Percentiles rank a stretch among this genome's conserved stretches.
Conservation (phyloP, 2,888 invertebrate genomes). For the Synergus japonicus region DNA sequence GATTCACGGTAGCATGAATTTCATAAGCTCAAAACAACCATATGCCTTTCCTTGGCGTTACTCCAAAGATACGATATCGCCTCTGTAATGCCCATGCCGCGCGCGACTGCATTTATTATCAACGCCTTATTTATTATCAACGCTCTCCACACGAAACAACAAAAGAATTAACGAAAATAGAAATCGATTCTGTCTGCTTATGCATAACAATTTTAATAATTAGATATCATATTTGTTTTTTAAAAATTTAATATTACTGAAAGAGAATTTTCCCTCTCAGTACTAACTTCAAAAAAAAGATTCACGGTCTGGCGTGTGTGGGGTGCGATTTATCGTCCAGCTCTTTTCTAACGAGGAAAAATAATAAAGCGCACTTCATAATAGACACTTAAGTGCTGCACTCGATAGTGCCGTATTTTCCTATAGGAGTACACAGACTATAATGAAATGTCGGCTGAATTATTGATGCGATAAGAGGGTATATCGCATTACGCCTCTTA, state of each 20-base stretch:
- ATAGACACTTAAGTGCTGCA: constrained; percentile 11
- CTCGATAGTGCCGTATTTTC: constrained; percentile 1
- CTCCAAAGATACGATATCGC: constrained; percentile 28
- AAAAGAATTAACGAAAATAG: neutral
- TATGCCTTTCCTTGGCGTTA: constrained; percentile 9
- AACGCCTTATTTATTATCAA: neutral
- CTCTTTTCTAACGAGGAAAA: constrained; percentile 6
- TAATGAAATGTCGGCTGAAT: constrained; percentile 25
- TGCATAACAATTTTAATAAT: neutral
- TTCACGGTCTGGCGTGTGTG: neutral
- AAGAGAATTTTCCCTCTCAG: neutral
- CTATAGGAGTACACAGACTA: neutral
- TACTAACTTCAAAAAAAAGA: constrained; percentile 7
- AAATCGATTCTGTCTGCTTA: neutral
- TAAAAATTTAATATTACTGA: neutral
- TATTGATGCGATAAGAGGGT: constrained; percentile 12
- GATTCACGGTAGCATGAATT: constrained; percentile 8
- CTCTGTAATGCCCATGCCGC: neutral
- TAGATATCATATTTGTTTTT: no score
- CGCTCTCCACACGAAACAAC: neutral
- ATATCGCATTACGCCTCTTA: constrained; percentile 35
- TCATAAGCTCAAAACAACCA: neutral
- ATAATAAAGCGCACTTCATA: constrained; percentile 22
- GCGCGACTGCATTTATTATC: constrained; percentile 1
- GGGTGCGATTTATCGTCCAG: neutral